Evolutionary conservation across 2,113 vertebrate genomes (phyloP).

Genomic region (Mesitornis unicolor): DNA sequence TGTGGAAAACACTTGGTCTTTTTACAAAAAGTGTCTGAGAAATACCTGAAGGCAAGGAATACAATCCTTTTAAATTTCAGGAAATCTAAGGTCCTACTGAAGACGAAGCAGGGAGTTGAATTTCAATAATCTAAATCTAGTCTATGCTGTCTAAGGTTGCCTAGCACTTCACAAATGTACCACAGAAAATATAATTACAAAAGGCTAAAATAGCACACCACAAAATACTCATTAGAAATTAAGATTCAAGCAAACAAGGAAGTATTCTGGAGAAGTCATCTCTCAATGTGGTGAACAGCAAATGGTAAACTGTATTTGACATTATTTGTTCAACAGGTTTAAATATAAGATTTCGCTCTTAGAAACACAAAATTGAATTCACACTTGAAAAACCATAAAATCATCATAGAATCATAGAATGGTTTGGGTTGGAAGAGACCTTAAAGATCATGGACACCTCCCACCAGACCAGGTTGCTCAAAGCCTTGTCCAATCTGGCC

Average conservation of each 20-base stretch:
- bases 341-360: not conserved
- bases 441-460: too few species aligned
- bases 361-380: too few species aligned
- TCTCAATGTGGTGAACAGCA: not conserved
- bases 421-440: too few species aligned
- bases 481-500: too few species aligned
- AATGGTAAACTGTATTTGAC: not conserved
- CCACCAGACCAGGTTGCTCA: too few species aligned
- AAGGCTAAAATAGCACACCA: not conserved
- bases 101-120: not conserved
- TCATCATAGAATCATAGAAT: too few species aligned
- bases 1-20: not conserved
- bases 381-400: too few species aligned
- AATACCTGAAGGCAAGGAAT: not conserved
- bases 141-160: not conserved
- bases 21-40: not conserved
- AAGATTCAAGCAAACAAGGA: not conserved
- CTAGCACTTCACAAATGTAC: not conserved
- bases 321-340: not conserved
- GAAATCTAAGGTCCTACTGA: not conserved
- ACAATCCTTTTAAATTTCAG: not conserved
- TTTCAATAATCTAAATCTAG: not conserved
- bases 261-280: not conserved
- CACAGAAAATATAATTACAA: not conserved
- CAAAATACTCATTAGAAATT: not conserved